Evolutionary conservation across 2,888 invertebrate species (phyloP).

Genomic region (Calliscelio sp.): DNA sequence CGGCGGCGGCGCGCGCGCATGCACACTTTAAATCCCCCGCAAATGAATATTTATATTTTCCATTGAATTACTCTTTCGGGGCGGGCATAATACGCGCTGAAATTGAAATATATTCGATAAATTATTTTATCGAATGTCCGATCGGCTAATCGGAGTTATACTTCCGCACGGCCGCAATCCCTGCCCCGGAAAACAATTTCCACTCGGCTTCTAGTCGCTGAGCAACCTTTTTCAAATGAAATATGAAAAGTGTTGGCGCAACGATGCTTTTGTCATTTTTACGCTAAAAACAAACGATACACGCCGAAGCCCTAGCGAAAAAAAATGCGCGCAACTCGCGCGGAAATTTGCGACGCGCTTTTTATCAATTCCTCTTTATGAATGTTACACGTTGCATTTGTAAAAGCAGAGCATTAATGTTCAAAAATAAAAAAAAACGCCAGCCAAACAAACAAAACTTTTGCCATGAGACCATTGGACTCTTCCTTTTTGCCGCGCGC

Average conservation of each 20-base stretch:
- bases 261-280: slow-evolving; percentile 68
- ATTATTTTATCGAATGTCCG: slow-evolving; percentile 85
- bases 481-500: neutral
- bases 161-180: slow-evolving; percentile 66
- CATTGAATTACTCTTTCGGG: slow-evolving; percentile 86
- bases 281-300: slow-evolving; percentile 43
- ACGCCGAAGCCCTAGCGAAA: neutral
- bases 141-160: slow-evolving; percentile 82
- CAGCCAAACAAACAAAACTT: too few relatives aligned
- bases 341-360: slow-evolving; percentile 47
- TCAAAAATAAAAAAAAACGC: too few relatives aligned
- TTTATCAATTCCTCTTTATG: slow-evolving; percentile 23
- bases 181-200: slow-evolving; percentile 68
- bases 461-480: neutral
- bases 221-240: slow-evolving; percentile 67
- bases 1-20: slow-evolving; percentile 54
- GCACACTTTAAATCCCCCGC: slow-evolving; percentile 81
- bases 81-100: slow-evolving; percentile 84
- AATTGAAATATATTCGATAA: slow-evolving; percentile 86
- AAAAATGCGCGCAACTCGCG: slow-evolving; percentile 26
- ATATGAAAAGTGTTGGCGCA: slow-evolving; percentile 71
- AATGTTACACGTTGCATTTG: slow-evolving; percentile 29
- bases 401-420: slow-evolving; percentile 13
- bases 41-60: slow-evolving; percentile 86
- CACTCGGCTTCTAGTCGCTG: slow-evolving; percentile 65